Base-by-base conservation (phyloP, 2,888 invertebrate genomes). In the Euplagia quadripunctaria region DNA sequence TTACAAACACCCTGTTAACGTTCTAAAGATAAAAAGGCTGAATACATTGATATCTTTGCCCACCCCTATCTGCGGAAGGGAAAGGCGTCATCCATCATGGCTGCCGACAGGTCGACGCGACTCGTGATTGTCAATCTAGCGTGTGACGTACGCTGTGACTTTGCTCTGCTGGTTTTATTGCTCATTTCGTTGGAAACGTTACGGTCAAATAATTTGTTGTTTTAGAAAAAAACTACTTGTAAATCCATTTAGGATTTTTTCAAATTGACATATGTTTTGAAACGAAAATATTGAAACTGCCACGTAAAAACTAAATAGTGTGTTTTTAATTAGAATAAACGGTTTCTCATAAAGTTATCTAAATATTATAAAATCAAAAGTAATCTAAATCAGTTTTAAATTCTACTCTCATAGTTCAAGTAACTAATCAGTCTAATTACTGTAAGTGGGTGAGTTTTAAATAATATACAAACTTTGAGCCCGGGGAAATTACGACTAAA, bases 121-220 rank as follows among this genome's bases (percentile, higher is more conserved):
- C 86, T 84, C 83, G 83, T 89, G 92, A 91, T 90, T 90, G 89
- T 89, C 90, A 90, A 90, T 89, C 91, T 89, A 85, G 84, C 85
- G 83, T 84, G 85, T 82, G 85, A 83, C 82, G 83, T 81, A 73
- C 85, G 83, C 85, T 85, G 82, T 85, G 87, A 85, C 88, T 86
- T 84, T 81, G 83, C 78, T 72, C 81, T 73, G 84, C 76, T 82
- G 79, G 78, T 85, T 87, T 89, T 86, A 89, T 88, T 89, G 88
- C 84, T 85, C 82, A 82, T 76, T 84, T 85, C 78, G 81, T 81
- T 79, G 82, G 85, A 82, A 85, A 86, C 79, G 78, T 80, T 77
- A 82, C 74, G 73, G 83, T 76, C 77, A 76, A 80, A 82, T 80
- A 81, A 82, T 83, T 79, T 79, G 82, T 75, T 73, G 69, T 74